Evolutionary conservation across 1,140 invertebrate genomes (phyloP), one percentile per base, ranked within the genome.

Genomic region (Phortica variegata): DNA sequence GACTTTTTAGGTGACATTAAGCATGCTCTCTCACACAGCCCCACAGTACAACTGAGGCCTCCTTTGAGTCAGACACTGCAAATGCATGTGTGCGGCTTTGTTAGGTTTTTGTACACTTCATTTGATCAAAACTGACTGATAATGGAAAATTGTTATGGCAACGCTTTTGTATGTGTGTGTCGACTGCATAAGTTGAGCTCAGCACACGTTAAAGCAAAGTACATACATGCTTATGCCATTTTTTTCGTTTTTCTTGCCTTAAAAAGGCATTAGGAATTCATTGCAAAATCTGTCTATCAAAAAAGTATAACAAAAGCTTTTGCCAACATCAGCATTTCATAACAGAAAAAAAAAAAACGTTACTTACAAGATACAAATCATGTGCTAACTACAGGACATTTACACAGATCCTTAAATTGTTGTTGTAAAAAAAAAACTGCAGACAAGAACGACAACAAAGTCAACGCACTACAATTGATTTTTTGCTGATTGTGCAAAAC

Each of bases 1-100:
- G 63, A 68, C 63, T 68, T 69, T 68, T 65, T 63, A 60, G 68
- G 54, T 68, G 65, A 68, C 63, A 68, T 68, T 68, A 63, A 68
- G 68, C 65, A 63, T 66, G 63, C 60, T n/a, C n/a, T n/a, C n/a
- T n/a, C n/a, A n/a, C n/a, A 62, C 62, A 60, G 41, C 60, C 7
- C 38, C 23, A 34, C 29, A 31, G 29, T 31, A 31, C 7, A 31
- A 31, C 29, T n/a, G n/a, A n/a, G n/a, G n/a, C n/a, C n/a, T n/a
- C n/a, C n/a, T n/a, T n/a, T n/a, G n/a, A n/a, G n/a, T n/a, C n/a
- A n/a, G n/a, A n/a, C n/a, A n/a, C n/a, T n/a, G n/a, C n/a, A n/a
- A n/a, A n/a, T n/a, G n/a, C n/a, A n/a, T n/a, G n/a, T 20, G 43
- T 32, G 32, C 32, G 15, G 18, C 26, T 29, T 6, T 29, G 26